Base-by-base conservation (phyloP, 1,140 invertebrate species). In the Lucilia cuprina region DNA sequence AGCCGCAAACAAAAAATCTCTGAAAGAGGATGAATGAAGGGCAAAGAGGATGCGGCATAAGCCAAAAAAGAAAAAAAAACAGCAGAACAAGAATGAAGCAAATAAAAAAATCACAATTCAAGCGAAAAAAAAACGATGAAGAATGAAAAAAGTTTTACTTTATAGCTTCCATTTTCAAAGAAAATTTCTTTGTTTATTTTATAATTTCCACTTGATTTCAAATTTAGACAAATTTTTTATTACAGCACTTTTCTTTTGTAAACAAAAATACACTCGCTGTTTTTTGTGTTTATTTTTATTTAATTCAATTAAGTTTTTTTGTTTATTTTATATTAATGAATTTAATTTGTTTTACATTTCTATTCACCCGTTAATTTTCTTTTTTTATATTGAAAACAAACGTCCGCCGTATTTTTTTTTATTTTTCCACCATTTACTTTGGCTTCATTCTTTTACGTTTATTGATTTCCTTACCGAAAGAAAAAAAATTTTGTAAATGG, bases 11-110 rank as follows among this genome's bases (percentile, higher is more conserved):
- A 80, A 80, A 80, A 80, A 80, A 49, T 19, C 35, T 47, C n/a
- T 49, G n/a, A 50, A 80, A 80, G 77, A 80, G 77, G 77, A 80
- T 80, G 77, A 80, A 50, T 80, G 77, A 80, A 80, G 77, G 77
- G 77, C 77, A 80, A 80, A 80, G 77, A 80, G 77, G 77, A 80
- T 80, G 77, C 77, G 77, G 77, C 77, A 49, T 80, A 80, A 80
- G 49, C 49, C 77, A 80, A 80, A 49, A 80, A 80, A 50, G 77
- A 41, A 78, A 78, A 78, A 47, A 78, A 78, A 41, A 78, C 75
- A 78, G 41, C 77, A 49, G 77, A 80, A 21, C 77, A 80, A 50
- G 77, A 80, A 77, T 77, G 74, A 77, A 77, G 49, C 77, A 21
- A 50, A 41, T 34, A 78, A 47, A 49, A 80, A 49, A 80, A 50